Evolutionary conservation across 2,113 vertebrate genomes (phyloP), one percentile per base, ranked within the genome.

Genomic region (Vulpes vulpes): DNA sequence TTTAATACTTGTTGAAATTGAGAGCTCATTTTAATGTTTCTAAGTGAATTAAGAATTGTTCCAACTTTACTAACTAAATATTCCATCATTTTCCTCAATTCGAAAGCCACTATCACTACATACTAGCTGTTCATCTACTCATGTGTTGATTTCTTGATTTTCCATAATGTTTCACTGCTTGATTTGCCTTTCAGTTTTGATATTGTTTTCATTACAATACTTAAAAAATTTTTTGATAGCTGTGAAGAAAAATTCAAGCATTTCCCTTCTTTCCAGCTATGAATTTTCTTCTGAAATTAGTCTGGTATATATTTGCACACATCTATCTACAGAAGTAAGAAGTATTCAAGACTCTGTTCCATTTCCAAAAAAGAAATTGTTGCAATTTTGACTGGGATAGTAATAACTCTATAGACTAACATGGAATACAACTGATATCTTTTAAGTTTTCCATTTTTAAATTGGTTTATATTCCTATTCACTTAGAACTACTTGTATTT

Each of bases 81-180:
- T 55, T 14, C 12, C 8, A 80, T 30, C 30, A 12, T 85, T 80
- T 60, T 11, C 65, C 35, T 57, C 17, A 84, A 35, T 38, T 83
- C 85, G 7, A 74, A 85, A 84, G 11, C 2, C 11, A 55, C 2
- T 2, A 82, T 76, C 10, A 67, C 30, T 91, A 17, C 30, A 51
- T 35, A 83, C 14, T 73, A 83, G 74, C 32, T 59, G 1, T 57
- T n/a, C 12, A 92, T 82, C 20, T 91, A 25, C 0, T 73, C 5
- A n/a, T 59, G 11, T 64, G 2, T 89, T 90, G 86, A 82, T 79
- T 91, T 87, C 55, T 49, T 74, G n/a, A 73, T 65, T 83, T 96
- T 83, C 60, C 2, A 2, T n/a, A n/a, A n/a, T 59, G 8, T 17
- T 55, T 5, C 1, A 91, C 9, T 59, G 5, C 7, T 79, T 20